Evolutionary conservation across 1,140 invertebrate species (phyloP), one percentile per base, ranked within the genome.

Genomic region (Panagrolaimus sp.): DNA sequence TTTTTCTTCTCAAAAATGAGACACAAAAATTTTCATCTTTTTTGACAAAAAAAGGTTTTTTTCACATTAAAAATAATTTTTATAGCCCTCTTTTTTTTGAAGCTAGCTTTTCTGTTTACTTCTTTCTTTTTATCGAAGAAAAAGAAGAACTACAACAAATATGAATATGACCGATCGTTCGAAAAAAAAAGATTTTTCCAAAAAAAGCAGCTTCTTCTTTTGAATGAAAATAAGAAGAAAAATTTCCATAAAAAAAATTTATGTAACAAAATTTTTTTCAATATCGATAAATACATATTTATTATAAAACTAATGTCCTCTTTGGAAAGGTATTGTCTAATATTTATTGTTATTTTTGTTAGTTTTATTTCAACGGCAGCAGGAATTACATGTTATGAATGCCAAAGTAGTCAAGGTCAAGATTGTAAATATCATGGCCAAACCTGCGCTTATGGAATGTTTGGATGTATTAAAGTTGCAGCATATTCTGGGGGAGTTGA

Each of bases 401-500:
- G 65, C 44, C 32, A 45, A 32, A 17, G 28, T 12, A 28, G 24
- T 10, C 62, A 71, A n/a, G 45, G 48, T 45, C 44, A 24, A 26
- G 80, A 71, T 52, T 44, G 63, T 44, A 45, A 64, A 26, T 79
- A 79, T 44, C 47, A 63, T 12, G 73, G 68, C 0, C 58, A 64
- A 15, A 66, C 73, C 28, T 77, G 75, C 52, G 55, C 43, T 52
- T 77, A 76, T 52, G 75, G 75, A 32, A 73, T 77, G 38, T 77
- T 77, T 46, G 75, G 75, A 15, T 77, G 76, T 48, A 44, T 68
- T 12, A 77, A 78, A 72, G 46, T 75, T 17, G 67, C 55, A n/a
- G 72, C 75, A 14, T 74, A 65, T 58, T 71, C 66, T 48, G 75
- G 75, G 14, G 75, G 75, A 4, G 75, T 77, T 43, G 73, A 77